Evolutionary conservation across 1,140 invertebrate genomes (phyloP).

Genomic region (Diuraphis noxia): DNA sequence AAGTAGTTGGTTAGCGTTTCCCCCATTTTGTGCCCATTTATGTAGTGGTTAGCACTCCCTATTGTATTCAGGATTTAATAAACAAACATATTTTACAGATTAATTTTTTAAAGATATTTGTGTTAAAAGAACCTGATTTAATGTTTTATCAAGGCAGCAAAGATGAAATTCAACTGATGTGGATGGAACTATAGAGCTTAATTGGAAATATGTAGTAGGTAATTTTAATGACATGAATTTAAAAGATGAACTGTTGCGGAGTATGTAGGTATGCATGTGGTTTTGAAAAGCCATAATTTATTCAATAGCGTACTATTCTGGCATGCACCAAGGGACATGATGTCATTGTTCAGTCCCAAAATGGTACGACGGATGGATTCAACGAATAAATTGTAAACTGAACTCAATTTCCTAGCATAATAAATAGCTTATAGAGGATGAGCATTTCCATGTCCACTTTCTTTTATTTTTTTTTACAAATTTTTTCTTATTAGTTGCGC

Average conservation of each 20-base stretch:
- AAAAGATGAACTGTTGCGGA: constrained; percentile 70
- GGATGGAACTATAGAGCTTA: too few species aligned
- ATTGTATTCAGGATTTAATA: constrained; percentile 98
- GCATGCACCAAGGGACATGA: constrained; percentile 95
- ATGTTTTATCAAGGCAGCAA: constrained; percentile 99
- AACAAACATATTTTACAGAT: constrained; percentile 82
- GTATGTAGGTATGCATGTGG: constrained; percentile 99
- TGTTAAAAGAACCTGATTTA: constrained; percentile 99
- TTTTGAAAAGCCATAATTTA: constrained; percentile 99
- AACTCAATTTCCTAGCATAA: background rate
- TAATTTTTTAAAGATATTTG: constrained; percentile 91
- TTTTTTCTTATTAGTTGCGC: too few species aligned
- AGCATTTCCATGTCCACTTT: too few species aligned
- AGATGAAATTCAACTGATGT: constrained; percentile 93
- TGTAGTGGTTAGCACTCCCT: constrained; percentile 99
- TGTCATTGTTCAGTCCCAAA: constrained; percentile 99
- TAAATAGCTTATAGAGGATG: background rate
- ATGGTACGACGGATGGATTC: constrained; percentile 77
- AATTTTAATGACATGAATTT: constrained; percentile 74
- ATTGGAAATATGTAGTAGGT: constrained; percentile 66
- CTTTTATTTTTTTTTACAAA: too few species aligned
- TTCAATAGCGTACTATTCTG: constrained; percentile 98
- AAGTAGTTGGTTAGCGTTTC: background rate
- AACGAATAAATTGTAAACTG: background rate
- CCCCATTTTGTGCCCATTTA: too few species aligned